Conservation (phyloP, 2,797 vertebrate species). For the Falco novaeseelandiae region DNA sequence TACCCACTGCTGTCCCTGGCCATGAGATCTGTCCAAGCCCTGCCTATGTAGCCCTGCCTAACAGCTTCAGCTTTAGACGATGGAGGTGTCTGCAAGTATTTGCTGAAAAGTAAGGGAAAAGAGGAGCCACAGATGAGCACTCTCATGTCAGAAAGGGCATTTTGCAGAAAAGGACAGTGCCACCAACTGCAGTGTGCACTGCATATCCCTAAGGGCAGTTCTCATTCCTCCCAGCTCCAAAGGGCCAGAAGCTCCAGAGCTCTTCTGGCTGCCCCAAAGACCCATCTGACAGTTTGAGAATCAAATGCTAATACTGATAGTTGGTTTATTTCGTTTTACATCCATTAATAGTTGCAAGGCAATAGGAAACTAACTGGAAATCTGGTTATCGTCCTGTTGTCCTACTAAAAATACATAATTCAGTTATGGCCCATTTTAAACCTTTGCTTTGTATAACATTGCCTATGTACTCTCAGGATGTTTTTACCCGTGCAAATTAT, state of each 20-base stretch:
- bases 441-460: background rate
- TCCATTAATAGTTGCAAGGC: background rate
- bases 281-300: background rate
- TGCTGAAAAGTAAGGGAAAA: background rate
- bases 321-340: background rate
- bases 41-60: background rate
- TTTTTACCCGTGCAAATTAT: background rate
- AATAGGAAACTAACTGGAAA: background rate
- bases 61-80: background rate
- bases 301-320: background rate
- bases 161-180: background rate
- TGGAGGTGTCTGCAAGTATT: background rate
- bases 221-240: background rate
- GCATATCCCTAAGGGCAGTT: background rate
- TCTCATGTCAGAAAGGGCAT: background rate
- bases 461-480: background rate
- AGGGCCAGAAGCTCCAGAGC: background rate
- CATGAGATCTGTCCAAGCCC: background rate
- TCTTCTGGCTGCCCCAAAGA: background rate
- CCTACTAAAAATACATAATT: background rate
- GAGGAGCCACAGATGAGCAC: background rate
- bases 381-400: background rate
- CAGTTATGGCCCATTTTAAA: background rate
- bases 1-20: background rate
- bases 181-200: background rate